phyloP scores from a whole-genome alignment of 2,888 invertebrate species.

The Mythimna albipuncta region DNA sequence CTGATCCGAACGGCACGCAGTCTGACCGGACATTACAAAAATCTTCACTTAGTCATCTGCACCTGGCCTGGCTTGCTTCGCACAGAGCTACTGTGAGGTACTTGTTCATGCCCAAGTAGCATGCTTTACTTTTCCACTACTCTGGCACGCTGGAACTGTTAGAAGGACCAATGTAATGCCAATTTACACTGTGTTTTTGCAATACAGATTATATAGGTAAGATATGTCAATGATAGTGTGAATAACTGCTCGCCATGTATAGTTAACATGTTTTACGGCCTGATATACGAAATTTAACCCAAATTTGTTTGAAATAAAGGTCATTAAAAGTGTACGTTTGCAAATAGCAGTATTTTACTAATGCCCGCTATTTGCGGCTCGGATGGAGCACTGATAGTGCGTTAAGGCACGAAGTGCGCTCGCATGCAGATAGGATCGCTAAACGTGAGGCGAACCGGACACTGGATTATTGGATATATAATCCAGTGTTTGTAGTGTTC shows the following conservation, averaged over 20 bases:
- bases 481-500: not conserved
- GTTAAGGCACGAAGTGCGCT: constrained; percentile 9
- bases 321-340: not conserved
- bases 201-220: not conserved
- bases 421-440: constrained; percentile 25
- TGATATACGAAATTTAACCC: not conserved
- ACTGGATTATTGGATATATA: not conserved
- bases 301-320: not conserved
- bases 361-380: constrained; percentile 11
- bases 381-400: constrained; percentile 28
- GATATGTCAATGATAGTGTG: not conserved
- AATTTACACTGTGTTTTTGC: constrained; percentile 7
- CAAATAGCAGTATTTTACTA: constrained; percentile 26
- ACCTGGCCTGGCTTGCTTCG: constrained; percentile 11
- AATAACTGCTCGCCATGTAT: not conserved
- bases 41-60: constrained; percentile 23
- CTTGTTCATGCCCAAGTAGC: constrained; percentile 9
- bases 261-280: not conserved
- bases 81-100: constrained; percentile 32
- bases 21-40: too few species aligned
- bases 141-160: constrained; percentile 6
- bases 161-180: not conserved
- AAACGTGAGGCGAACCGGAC: constrained; percentile 14
- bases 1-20: constrained; percentile 9
- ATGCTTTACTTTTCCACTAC: constrained; percentile 13